A percentile compares a stretch with the other conserved stretches of the same genome.
These are phyloP conservation scores for Acleris emargana DNA, from an alignment of 2,888 invertebrate species.

Conservation along the genomic window DNA sequence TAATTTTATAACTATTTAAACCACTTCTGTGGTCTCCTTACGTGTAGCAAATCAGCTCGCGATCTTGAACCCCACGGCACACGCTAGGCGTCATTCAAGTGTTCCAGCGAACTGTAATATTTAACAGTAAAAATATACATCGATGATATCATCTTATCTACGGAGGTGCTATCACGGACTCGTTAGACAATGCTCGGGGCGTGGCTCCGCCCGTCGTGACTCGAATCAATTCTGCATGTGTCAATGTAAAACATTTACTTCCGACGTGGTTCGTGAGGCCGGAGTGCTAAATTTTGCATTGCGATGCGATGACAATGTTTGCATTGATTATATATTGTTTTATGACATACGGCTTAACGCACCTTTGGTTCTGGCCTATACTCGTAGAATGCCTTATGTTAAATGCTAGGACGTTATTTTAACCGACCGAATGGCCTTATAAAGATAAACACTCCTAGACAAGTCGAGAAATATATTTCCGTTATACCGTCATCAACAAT, in stretches of 20 bases:
- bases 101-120: conserved; percentile 9
- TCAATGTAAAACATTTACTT: conserved; percentile 69
- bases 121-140: conserved; percentile 20
- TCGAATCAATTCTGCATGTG: conserved; percentile 72
- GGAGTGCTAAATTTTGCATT: conserved; percentile 50
- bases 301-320: conserved; percentile 37
- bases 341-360: conserved; percentile 16
- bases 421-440: too few species aligned
- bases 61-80: conserved; percentile 14
- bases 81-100: conserved; percentile 27
- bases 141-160: conserved; percentile 36
- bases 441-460: too few species aligned
- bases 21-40: conserved; percentile 8
- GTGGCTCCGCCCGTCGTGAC: conserved; percentile 72
- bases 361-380: background rate
- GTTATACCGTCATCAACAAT: too few species aligned
- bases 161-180: conserved; percentile 40
- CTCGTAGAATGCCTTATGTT: background rate
- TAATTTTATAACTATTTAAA: conserved; percentile 7
- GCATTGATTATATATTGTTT: conserved; percentile 34
- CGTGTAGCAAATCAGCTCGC: conserved; percentile 23
- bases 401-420: background rate
- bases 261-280: conserved; percentile 57
- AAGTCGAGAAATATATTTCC: too few species aligned
- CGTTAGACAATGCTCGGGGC: conserved; percentile 73